Conservation (phyloP, 2,888 invertebrate genomes). For the Malthinus flaveolus region DNA sequence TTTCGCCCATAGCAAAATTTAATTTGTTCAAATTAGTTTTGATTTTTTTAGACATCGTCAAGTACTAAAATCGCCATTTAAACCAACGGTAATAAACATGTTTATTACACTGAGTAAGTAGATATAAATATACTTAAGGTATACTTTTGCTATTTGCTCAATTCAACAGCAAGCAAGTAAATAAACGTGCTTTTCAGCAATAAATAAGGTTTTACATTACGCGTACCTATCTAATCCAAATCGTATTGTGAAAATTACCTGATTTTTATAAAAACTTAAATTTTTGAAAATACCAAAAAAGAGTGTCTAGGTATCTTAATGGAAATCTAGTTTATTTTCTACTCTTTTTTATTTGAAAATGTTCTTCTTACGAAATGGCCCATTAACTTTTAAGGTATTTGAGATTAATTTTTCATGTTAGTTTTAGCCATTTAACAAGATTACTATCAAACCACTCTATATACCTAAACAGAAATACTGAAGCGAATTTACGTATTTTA, state of each 20-base stretch:
- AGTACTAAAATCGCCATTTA: constrained; percentile 11
- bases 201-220: no score
- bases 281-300: no score
- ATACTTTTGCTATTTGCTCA: constrained; percentile 8
- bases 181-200: no score
- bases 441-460: background rate
- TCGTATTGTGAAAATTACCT: no score
- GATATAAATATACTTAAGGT: no score
- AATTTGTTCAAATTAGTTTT: no score
- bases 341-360: background rate
- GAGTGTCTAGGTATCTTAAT: background rate
- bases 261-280: no score
- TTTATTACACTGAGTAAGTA: constrained; percentile 16
- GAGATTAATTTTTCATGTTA: background rate
- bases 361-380: background rate
- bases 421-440: background rate
- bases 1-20: no score
- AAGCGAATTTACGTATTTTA: background rate
- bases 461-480: background rate
- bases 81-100: constrained; percentile 17
- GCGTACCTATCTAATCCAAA: no score
- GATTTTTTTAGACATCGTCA: no score
- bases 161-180: constrained; percentile 14
- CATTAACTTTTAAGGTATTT: background rate
- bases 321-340: background rate